Evolutionary conservation across 2,888 invertebrate genomes (phyloP).

Genomic region (Pediacus dermestoides): DNA sequence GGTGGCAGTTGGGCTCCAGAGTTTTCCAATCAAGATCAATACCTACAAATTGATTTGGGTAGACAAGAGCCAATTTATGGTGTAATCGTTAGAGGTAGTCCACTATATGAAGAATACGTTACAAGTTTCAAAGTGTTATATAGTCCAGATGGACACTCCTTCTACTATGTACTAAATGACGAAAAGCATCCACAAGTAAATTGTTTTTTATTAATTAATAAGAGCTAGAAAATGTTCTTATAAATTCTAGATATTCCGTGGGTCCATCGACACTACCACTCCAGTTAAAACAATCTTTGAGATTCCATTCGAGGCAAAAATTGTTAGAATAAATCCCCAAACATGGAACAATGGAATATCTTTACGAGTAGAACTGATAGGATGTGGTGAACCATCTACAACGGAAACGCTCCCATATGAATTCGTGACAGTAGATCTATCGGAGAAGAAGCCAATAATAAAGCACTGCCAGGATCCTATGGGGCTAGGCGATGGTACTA

Average conservation of each 20-base stretch:
- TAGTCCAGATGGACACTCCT: constrained; percentile 54
- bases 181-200: constrained; percentile 53
- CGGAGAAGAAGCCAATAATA: constrained; percentile 14
- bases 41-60: constrained; percentile 61
- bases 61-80: constrained; percentile 69
- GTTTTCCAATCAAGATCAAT: constrained; percentile 59
- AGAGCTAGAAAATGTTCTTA: constrained; percentile 5
- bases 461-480: constrained; percentile 64
- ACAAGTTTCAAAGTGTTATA: constrained; percentile 72
- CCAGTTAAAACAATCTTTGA: constrained; percentile 63
- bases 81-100: constrained; percentile 67
- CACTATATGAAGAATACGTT: constrained; percentile 66
- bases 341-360: constrained; percentile 68
- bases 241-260: constrained; percentile 63
- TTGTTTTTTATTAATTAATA: constrained; percentile 1
- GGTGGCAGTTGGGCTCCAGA: constrained; percentile 70
- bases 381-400: constrained; percentile 55
- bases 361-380: constrained; percentile 69
- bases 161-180: constrained; percentile 56
- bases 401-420: constrained; percentile 18
- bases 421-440: constrained; percentile 23
- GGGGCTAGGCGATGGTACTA: constrained; percentile 63
- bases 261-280: constrained; percentile 60
- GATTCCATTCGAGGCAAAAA: constrained; percentile 71
- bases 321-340: constrained; percentile 67